A percentile compares a stretch with the other conserved stretches of the same genome.
phyloP scores from a whole-genome alignment of 2,113 vertebrate species.

The Hippocampus mohnikei region DNA sequence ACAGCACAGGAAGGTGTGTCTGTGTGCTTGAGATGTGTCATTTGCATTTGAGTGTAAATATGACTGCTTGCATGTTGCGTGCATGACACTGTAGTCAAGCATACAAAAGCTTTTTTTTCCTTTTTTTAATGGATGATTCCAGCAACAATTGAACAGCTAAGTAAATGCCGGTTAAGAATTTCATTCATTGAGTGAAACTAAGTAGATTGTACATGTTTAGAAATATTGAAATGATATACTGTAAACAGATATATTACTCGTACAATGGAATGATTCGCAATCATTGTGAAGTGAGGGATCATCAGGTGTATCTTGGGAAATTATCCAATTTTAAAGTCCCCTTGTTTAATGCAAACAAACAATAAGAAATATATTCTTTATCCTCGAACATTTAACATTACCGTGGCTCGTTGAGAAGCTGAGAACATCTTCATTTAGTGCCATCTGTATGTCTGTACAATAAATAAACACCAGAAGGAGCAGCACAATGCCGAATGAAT shows the following conservation, averaged over 20 bases:
- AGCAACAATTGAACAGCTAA: not conserved
- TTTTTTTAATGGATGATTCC: not conserved
- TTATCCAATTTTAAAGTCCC: no score
- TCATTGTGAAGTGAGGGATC: no score
- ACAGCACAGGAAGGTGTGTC: constrained; percentile 13
- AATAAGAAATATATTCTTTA: not conserved
- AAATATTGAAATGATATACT: not conserved
- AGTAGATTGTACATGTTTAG: not conserved
- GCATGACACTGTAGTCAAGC: not conserved
- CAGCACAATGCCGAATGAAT: not conserved
- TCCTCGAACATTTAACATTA: not conserved
- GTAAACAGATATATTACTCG: not conserved
- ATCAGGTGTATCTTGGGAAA: no score
- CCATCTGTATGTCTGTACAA: not conserved
- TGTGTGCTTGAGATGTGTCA: constrained; percentile 10
- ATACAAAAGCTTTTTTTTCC: not conserved
- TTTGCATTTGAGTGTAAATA: constrained; percentile 28
- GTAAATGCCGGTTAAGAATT: not conserved
- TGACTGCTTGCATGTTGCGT: not conserved
- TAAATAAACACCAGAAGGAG: not conserved
- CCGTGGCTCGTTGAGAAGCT: not conserved
- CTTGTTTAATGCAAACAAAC: not conserved
- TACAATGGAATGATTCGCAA: not conserved
- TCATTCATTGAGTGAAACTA: not conserved
- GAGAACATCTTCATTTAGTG: not conserved